Evolutionary conservation across 2,797 vertebrate genomes (phyloP), one percentile per base, ranked within the genome.

Genomic region (Mormyrops boulengeri): DNA sequence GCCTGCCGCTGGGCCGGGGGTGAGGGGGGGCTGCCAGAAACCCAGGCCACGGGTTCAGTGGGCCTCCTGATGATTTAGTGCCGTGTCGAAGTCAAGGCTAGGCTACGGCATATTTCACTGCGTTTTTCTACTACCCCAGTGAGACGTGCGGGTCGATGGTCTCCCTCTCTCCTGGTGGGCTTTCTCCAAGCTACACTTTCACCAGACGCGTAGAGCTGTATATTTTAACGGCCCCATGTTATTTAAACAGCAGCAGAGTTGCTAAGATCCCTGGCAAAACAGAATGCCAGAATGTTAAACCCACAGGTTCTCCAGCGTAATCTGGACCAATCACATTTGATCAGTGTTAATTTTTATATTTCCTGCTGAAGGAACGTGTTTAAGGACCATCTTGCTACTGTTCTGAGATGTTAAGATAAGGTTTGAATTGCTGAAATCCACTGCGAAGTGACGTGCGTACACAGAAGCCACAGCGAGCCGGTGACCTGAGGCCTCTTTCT

Each of bases 21-120:
- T 2, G 22, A 2, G 22, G 30, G 50, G 53, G 34, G 53, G 11
- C 11, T 34, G 62, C 52, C 17, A 41, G 9, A 34, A 26, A 30
- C 50, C 8, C 17, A 5, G 30, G 85, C 49, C 49, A 8, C 19
- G n/a, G 53, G 34, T 55, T 87, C 38, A 17, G 38, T 12, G 34
- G 86, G 86, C 55, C 86, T 11, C 86, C 86, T n/a, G 53, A 55
- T 60, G 86, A 88, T 88, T 88, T 88, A 88, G 14, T 88, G 55
- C 34, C 19, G 26, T 47, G 55, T 30, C 38, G 1, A 88, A 88
- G 55, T 62, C 86, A 88, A 60, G 55, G 38, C 55, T 41, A 14
- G 55, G 86, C 55, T 53, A 60, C 2, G 38, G 53, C 26, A 7
- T 62, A 47, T 88, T 88, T 62, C 53, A 88, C 86, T n/a, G 86